Conservation (phyloP, 1,140 invertebrate genomes). For the Drosophila murphyi region DNA sequence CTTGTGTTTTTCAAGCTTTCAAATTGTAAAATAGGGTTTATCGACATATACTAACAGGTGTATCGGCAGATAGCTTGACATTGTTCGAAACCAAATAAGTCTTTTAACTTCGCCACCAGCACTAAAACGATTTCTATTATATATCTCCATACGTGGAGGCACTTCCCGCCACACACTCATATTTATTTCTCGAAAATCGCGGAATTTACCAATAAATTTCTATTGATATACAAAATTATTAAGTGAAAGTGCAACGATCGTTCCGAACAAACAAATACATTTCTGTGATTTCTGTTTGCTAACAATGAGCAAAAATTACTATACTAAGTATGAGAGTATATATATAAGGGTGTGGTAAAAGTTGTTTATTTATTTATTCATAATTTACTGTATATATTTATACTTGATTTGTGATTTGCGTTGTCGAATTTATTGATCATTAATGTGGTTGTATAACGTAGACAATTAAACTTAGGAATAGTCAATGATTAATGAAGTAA, state of each 20-base stretch:
- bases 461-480: slow-evolving; percentile 3
- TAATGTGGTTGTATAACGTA: slow-evolving; percentile 15
- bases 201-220: slow-evolving; percentile 43
- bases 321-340: slow-evolving; percentile 1
- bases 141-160: not conserved
- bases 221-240: slow-evolving; percentile 52
- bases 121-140: not conserved
- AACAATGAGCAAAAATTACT: slow-evolving; percentile 30
- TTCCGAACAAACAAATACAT: slow-evolving; percentile 30
- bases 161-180: not conserved
- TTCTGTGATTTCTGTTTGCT: slow-evolving; percentile 37
- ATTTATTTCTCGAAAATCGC: slow-evolving; percentile 25
- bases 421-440: slow-evolving; percentile 13
- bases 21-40: no score
- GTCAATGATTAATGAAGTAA: slow-evolving; percentile 4
- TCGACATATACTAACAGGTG: no score
- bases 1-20: no score
- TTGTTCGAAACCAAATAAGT: no score
- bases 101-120: not conserved
- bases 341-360: not conserved
- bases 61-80: no score
- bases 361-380: slow-evolving; percentile 20
- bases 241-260: slow-evolving; percentile 46
- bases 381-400: slow-evolving; percentile 4
- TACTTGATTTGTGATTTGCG: not conserved